Evolutionary conservation across 53 echinoderm and acorn worm genomes (phyloP).

Genomic region (Holothuria leucospilota): DNA sequence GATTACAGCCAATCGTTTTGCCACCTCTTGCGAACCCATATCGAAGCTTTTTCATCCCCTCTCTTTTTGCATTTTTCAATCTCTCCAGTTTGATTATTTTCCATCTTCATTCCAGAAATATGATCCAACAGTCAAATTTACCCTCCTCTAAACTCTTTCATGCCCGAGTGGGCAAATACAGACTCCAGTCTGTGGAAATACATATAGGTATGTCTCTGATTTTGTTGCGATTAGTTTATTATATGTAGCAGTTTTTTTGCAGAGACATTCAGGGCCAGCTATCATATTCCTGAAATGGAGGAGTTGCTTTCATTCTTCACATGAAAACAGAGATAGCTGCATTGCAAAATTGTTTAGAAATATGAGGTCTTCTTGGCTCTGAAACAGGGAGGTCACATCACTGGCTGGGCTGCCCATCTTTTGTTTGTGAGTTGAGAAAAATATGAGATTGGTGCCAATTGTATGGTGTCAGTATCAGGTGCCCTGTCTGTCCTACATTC

Average conservation of each 20-base stretch:
- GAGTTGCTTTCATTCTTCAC: constrained; percentile 34
- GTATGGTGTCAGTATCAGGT: background rate
- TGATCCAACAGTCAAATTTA: constrained; percentile 45
- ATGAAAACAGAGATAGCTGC: constrained; percentile 42
- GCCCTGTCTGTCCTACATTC: background rate
- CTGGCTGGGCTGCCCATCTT: constrained; percentile 1
- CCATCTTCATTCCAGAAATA: constrained; percentile 47
- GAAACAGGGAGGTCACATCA: constrained; percentile 21
- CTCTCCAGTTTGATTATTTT: constrained; percentile 38
- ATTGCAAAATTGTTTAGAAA: constrained; percentile 44
- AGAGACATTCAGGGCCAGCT: constrained; percentile 5
- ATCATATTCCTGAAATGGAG: constrained; percentile 36
- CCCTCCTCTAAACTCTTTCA: constrained; percentile 43
- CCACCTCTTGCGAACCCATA: constrained; percentile 31
- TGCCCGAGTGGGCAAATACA: constrained; percentile 36
- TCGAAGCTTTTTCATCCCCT: background rate
- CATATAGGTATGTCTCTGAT: constrained; percentile 42
- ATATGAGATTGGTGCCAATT: constrained; percentile 37
- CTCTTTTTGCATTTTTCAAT: constrained; percentile 26
- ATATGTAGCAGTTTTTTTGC: background rate
- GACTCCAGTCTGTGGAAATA: constrained; percentile 42
- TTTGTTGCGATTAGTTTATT: constrained; percentile 47
- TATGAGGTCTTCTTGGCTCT: constrained; percentile 34
- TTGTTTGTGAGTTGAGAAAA: background rate
- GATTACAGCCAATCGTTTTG: constrained; percentile 38